phyloP scores from a whole-genome alignment of 2,888 invertebrate species.

The Lepidocyrtoides sp. region DNA sequence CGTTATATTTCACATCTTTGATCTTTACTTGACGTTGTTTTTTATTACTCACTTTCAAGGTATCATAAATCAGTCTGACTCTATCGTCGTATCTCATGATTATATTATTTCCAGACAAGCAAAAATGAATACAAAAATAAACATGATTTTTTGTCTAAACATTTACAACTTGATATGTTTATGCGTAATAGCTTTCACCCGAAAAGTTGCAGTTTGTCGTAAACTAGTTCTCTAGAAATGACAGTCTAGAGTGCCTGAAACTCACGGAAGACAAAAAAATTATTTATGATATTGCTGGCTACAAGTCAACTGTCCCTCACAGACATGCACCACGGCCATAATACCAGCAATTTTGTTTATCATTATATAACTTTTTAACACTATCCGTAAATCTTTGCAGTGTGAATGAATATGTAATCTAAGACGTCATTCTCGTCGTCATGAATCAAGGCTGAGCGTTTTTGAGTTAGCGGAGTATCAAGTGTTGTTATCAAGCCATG shows the following conservation, averaged over 20 bases:
- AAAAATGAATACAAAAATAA: background rate
- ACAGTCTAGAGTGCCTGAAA: background rate
- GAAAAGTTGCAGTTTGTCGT: background rate
- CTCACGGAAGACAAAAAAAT: background rate
- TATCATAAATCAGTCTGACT: slow-evolving; percentile 47
- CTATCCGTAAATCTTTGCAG: background rate
- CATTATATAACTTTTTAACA: background rate
- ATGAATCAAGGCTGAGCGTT: background rate
- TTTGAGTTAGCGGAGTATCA: background rate
- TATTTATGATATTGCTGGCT: slow-evolving; percentile 31
- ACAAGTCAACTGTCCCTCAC: slow-evolving; percentile 30
- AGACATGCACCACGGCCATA: background rate
- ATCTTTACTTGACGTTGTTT: slow-evolving; percentile 16
- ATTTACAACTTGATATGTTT: slow-evolving; percentile 21
- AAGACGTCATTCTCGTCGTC: background rate
- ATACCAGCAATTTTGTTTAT: background rate
- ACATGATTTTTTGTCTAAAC: background rate
- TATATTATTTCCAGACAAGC: slow-evolving; percentile 49
- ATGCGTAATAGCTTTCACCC: slow-evolving; percentile 10
- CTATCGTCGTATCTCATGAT: no score
- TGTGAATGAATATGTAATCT: background rate
- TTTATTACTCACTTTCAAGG: slow-evolving; percentile 48
- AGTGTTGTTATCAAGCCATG: background rate
- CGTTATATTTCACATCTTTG: slow-evolving; percentile 26
- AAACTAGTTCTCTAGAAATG: background rate